Conservation (phyloP, 2,888 invertebrate species). For the Drosophila paranaensis region DNA sequence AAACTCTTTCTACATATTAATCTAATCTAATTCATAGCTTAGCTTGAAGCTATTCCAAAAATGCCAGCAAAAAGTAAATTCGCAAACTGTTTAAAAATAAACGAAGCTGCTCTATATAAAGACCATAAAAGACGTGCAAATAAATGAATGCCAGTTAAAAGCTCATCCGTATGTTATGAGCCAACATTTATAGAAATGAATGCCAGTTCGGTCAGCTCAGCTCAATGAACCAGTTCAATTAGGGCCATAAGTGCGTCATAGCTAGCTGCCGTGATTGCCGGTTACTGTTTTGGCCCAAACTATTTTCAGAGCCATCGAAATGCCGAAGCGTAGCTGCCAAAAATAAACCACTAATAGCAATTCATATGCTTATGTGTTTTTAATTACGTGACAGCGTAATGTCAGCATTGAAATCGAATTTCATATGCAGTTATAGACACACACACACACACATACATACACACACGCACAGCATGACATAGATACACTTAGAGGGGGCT, state of each 20-base stretch:
- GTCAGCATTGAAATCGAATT: constrained; percentile 69
- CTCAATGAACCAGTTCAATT: constrained; percentile 29
- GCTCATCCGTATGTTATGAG: constrained; percentile 17
- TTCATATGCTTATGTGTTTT: constrained; percentile 66
- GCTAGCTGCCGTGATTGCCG: constrained; percentile 11
- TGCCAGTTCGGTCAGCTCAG: not conserved
- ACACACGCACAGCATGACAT: constrained; percentile 16
- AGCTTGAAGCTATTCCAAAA: not conserved
- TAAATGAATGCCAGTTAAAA: constrained; percentile 24
- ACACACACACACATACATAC: constrained; percentile 25
- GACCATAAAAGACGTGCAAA: constrained; percentile 5
- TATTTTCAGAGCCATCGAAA: constrained; percentile 38
- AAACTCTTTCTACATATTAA: not conserved
- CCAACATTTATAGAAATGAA: constrained; percentile 7
- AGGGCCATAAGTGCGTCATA: constrained; percentile 36
- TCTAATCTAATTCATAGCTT: not conserved
- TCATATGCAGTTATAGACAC: constrained; percentile 57
- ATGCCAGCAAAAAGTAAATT: not conserved
- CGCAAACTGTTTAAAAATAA: not conserved
- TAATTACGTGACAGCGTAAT: constrained; percentile 76
- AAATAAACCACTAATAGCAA: constrained; percentile 36
- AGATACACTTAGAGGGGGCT: constrained; percentile 8
- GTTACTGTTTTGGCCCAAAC: not conserved
- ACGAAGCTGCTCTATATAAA: not conserved
- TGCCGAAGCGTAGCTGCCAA: constrained; percentile 45